Evolutionary conservation across 2,797 vertebrate genomes (phyloP).

Genomic region (Sphenodon punctatus): DNA sequence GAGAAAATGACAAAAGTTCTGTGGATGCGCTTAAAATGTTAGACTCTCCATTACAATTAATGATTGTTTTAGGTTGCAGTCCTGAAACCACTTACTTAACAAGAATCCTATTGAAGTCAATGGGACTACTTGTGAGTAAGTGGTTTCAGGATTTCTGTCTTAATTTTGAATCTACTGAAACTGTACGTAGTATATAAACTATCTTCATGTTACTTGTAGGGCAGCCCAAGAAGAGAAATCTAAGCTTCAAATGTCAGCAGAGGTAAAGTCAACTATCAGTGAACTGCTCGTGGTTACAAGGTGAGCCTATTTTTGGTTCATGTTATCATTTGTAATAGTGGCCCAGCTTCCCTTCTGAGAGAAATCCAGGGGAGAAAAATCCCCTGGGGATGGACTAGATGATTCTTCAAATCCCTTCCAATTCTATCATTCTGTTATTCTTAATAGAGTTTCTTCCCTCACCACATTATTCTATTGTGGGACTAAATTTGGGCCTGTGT

Average conservation of each 20-base stretch:
- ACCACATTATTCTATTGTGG: neutral
- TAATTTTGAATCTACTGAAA: neutral
- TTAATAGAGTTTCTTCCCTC: neutral
- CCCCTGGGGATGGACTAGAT: neutral
- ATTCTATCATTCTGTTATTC: neutral
- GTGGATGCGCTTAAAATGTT: conserved; percentile 70
- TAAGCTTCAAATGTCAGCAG: conserved; percentile 55
- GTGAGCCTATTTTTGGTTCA: conserved; percentile 28
- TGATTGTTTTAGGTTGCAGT: no score
- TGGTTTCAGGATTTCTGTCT: no score
- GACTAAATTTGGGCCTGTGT: neutral
- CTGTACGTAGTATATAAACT: neutral
- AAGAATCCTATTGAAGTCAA: no score
- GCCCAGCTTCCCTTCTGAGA: neutral
- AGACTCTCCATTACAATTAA: neutral
- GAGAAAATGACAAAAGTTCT: conserved; percentile 66
- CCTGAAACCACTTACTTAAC: no score
- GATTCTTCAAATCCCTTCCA: no score
- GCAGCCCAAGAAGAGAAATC: conserved; percentile 65
- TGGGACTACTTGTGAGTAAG: no score
- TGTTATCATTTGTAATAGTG: neutral
- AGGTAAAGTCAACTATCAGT: conserved; percentile 55
- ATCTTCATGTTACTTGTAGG: conserved; percentile 37
- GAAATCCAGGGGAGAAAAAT: neutral
- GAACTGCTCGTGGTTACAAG: conserved; percentile 65